Base-by-base conservation (phyloP, 2,797 vertebrate genomes). In the Paguma larvata region DNA sequence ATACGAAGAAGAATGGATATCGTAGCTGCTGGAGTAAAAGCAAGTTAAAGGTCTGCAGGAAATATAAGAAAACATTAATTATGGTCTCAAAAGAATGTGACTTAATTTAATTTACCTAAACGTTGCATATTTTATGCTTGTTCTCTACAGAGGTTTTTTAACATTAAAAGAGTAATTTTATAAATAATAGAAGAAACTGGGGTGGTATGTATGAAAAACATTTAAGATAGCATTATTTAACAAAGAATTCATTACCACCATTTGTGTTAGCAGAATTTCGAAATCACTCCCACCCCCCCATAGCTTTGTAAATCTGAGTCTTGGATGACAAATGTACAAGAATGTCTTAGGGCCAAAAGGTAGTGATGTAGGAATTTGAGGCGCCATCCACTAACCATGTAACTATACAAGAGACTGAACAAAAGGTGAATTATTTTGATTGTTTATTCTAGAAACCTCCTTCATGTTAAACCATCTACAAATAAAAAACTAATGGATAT, bases 91-190 rank as follows among this genome's bases (percentile, higher is more conserved):
- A 51, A 89, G 44, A 91, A 83, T 38, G 16, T 62, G 62, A 91
- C 56, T 80, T 84, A 85, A 91, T 59, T 93, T 86, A 46, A 62
- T 85, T 96, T 95, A 70, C 32, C 38, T 90, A 92, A 79, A 70
- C 44, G 4, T 44, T 95, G 85, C 84, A 65, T 78, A 79, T 79
- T 88, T 92, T 63, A 85, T 18, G 95, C 25, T 75, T 72, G 56
- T 91, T 12, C 15, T 91, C 38, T 82, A 15, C 23, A 23, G 21
- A 86, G 13, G 18, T 18, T 85, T 88, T 87, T 95, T 92, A 85
- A 83, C 12, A 62, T 48, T 78, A 77, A 94, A 93, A 82, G 59
- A 70, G 7, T 86, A 44, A 67, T 77, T 95, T 83, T 92, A 70
- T 63, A 63, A 92, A 72, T 51, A 90, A 25, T 38, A 51, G 85